phyloP scores from a whole-genome alignment of 2,113 vertebrate genomes.

The Etheostoma cragini region DNA sequence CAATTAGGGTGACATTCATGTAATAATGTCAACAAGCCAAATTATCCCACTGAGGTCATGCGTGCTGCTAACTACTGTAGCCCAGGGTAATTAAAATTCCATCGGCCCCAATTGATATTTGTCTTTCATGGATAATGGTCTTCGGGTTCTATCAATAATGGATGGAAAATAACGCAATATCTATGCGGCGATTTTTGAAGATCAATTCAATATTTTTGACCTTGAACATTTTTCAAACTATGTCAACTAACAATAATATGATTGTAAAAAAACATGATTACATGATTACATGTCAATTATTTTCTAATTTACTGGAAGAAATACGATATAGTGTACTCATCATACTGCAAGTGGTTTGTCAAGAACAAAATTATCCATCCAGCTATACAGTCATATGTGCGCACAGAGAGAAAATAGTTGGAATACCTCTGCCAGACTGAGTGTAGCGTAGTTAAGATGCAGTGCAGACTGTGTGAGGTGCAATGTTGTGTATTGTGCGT shows the following conservation, averaged over 20 bases:
- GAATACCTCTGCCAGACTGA: not conserved
- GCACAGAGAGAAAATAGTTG: not conserved
- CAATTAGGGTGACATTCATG: too few species aligned
- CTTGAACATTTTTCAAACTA: not conserved
- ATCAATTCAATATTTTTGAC: not conserved
- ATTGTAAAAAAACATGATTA: too few species aligned
- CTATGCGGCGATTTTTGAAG: not conserved
- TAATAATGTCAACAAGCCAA: too few species aligned
- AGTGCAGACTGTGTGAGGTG: not conserved
- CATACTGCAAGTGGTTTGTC: not conserved
- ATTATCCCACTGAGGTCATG: too few species aligned
- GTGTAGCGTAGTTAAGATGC: not conserved
- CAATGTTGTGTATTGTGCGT: constrained; percentile 1
- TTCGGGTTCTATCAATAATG: not conserved
- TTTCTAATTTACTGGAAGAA: not conserved
- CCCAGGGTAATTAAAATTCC: too few species aligned
- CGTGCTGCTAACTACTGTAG: too few species aligned
- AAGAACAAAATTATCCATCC: not conserved
- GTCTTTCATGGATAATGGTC: not conserved
- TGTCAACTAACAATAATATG: not conserved
- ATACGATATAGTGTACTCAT: not conserved
- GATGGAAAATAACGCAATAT: not conserved
- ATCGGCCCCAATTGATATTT: not conserved
- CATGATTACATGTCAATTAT: too few species aligned
- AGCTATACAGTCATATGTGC: not conserved